These are phyloP conservation scores for Apolygus lucorum DNA, from an alignment of 1,140 invertebrate genomes.

Conservation along the genomic window DNA sequence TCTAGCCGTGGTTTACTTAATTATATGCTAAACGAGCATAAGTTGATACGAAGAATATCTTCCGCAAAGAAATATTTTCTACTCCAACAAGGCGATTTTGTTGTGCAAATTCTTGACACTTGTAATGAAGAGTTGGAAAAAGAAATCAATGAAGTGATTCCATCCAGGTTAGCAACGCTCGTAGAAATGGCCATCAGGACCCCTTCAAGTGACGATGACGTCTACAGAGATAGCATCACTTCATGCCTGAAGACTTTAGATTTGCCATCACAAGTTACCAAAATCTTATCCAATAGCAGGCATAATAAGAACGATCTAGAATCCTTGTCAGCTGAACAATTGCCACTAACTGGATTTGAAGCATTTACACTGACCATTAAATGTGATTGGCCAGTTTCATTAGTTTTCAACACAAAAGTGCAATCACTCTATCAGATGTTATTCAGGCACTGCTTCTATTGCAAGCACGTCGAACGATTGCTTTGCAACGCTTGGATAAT, in stretches of 20 bases:
- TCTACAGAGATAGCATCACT: conserved; percentile 87
- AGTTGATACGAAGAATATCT: conserved; percentile 63
- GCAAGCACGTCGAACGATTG: conserved; percentile 80
- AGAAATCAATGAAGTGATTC: conserved; percentile 73
- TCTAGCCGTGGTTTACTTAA: conserved; percentile 82
- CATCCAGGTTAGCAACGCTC: conserved; percentile 74
- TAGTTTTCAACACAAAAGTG: conserved; percentile 84
- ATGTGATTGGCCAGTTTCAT: conserved; percentile 90
- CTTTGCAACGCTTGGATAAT: conserved; percentile 45
- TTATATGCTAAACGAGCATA: conserved; percentile 82
- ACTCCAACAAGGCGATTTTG: conserved; percentile 84
- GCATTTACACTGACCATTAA: conserved; percentile 92
- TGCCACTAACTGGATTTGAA: conserved; percentile 79
- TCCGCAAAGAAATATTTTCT: conserved; percentile 62
- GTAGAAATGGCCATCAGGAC: conserved; percentile 77
- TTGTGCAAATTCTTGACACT: conserved; percentile 90
- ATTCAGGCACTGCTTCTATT: conserved; percentile 89
- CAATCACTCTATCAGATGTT: conserved; percentile 93
- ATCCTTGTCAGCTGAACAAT: too few species aligned
- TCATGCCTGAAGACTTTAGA: conserved; percentile 81
- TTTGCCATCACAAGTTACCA: conserved; percentile 81
- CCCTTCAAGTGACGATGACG: conserved; percentile 78
- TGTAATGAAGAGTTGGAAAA: conserved; percentile 85
- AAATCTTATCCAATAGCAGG: too few species aligned
- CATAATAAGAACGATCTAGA: too few species aligned